Base-by-base conservation (phyloP, 1,140 invertebrate genomes). In the Augochlora pura region DNA sequence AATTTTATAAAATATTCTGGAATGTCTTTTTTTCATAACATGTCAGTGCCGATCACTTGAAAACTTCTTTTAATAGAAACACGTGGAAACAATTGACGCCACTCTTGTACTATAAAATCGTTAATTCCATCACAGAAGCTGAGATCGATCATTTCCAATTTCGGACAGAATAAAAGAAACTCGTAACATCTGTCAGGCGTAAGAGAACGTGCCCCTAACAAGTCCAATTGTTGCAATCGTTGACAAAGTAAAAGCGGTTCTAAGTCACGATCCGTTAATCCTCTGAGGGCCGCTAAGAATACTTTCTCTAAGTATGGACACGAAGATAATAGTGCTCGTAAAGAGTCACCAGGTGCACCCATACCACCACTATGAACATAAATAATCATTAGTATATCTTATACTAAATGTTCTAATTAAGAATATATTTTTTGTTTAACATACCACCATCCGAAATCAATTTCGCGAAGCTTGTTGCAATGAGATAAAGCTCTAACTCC, bases 391-490 rank as follows among this genome's bases (percentile, higher is more conserved):
- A 46, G 25, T 42, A 18, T 0, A 46, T 10, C 54, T 32, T 60
- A 14, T 71, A 66, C 38, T 32, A n/a, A n/a, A n/a, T n/a, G 63
- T 18, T 64, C 71, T 65, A 64, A 54, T n/a, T 32, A 81, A 62
- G 65, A 62, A 72, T 25, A 57, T 38, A 54, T 42, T 42, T 46
- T 25, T n/a, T 18, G 10, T 25, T 49, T 27, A 64, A 94, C 96
- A 94, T 92, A 97, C 96, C 97, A 97, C 97, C 97, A 98, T 70
- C 97, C 97, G 74, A 98, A 94, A 93, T 98, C 97, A 25, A 98
- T 91, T 92, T 98, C 97, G 88, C 96, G 95, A 23, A 98, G 91
- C 62, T 95, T 93, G 74, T 85, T 92, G 87, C 96, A 97, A n/a
- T 94, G 92, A 0, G 95, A 93, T 5, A 98, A 91, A 16, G 95